Evolutionary conservation across 2,888 invertebrate genomes (phyloP).

Genomic region (Leptopilina myrica): DNA sequence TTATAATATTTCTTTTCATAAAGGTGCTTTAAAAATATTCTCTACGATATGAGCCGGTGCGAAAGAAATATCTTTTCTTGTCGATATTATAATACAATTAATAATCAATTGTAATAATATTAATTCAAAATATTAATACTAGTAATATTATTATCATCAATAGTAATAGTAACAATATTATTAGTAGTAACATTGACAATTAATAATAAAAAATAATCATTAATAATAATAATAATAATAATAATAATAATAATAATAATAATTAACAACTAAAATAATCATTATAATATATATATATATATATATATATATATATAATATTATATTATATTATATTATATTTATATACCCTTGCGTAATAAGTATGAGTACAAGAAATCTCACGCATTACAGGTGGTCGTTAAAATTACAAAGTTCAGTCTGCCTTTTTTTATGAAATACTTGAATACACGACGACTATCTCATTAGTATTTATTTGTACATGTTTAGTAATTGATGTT

Average conservation of each 20-base stretch:
- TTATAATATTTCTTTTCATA: slow-evolving; percentile 34
- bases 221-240: no score
- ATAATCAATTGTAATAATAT: no score
- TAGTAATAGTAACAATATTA: no score
- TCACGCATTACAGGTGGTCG: slow-evolving; percentile 38
- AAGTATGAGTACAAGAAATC: slow-evolving; percentile 40
- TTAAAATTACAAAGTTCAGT: slow-evolving; percentile 41
- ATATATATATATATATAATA: not conserved
- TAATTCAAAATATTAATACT: no score
- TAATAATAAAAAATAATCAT: no score
- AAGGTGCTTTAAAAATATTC: slow-evolving; percentile 32
- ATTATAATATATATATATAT: no score
- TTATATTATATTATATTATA: not conserved
- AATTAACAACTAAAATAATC: no score
- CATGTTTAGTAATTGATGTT: slow-evolving; percentile 40
- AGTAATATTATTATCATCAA: no score
- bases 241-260: no score
- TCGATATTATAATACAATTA: slow-evolving; percentile 26
- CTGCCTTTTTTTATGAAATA: slow-evolving; percentile 37
- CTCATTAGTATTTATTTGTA: slow-evolving; percentile 35
- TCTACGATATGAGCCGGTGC: slow-evolving; percentile 39
- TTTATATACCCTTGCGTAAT: slow-evolving; percentile 33
- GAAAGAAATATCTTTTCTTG: slow-evolving; percentile 30
- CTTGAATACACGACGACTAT: slow-evolving; percentile 38
- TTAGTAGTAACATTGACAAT: no score